A percentile compares a stretch with the other conserved stretches of the same genome.
These are phyloP conservation scores for Dynastes hyllus DNA, from an alignment of 2,888 invertebrate genomes.

Conservation along the genomic window DNA sequence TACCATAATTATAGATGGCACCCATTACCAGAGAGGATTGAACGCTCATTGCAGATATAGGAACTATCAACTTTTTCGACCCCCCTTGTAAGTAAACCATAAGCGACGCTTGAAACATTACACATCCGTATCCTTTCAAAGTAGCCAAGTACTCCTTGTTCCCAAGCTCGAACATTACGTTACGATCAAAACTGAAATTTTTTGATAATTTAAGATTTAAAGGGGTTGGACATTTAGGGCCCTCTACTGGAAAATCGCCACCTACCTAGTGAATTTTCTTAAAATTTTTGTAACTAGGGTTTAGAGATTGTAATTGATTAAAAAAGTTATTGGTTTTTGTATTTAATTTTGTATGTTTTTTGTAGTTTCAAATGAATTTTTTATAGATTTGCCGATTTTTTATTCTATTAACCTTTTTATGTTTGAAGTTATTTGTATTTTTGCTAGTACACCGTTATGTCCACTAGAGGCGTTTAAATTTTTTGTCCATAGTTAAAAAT, in stretches of 20 bases:
- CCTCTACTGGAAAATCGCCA: neutral
- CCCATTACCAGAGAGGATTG: conserved; percentile 98
- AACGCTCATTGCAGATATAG: conserved; percentile 96
- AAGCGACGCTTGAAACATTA: conserved; percentile 94
- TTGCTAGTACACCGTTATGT: no score
- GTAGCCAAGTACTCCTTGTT: conserved; percentile 94
- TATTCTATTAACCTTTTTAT: no score
- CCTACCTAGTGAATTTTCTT: neutral
- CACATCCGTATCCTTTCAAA: conserved; percentile 93
- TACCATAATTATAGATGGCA: conserved; percentile 93
- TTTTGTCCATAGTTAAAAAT: no score
- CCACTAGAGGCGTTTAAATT: no score
- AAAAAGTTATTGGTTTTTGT: no score
- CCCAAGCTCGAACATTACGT: conserved; percentile 95
- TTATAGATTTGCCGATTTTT: no score
- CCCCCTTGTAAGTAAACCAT: conserved; percentile 94
- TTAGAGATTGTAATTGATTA: no score
- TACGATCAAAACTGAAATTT: conserved; percentile 82
- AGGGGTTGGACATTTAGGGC: neutral
- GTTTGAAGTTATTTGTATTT: no score
- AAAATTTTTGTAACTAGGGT: no score
- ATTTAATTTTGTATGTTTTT: no score
- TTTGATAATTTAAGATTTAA: neutral
- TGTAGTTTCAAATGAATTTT: no score
- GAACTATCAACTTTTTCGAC: conserved; percentile 94